These are phyloP conservation scores for Diceros bicornis DNA, from an alignment of 2,797 vertebrate genomes.

Conservation along the genomic window DNA sequence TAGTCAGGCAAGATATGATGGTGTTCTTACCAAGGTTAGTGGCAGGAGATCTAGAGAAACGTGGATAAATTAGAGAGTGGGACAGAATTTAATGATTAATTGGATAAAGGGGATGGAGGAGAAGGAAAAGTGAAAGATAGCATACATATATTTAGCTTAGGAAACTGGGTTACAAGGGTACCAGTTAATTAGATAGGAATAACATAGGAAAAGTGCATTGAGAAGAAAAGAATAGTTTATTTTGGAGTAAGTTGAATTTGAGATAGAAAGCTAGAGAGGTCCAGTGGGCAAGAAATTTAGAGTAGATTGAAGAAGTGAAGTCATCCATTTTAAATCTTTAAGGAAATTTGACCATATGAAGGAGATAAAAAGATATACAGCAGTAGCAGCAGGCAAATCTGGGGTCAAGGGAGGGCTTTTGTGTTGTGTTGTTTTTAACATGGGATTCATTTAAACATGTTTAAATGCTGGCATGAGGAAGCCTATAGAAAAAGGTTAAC, in stretches of 20 bases:
- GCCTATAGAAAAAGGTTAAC: background rate
- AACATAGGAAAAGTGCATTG: background rate
- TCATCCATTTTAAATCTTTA: slow-evolving; percentile 22
- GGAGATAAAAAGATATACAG: background rate
- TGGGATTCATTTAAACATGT: background rate
- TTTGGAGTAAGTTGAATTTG: slow-evolving; percentile 7
- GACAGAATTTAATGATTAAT: slow-evolving; percentile 9
- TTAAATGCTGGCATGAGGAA: slow-evolving; percentile 38
- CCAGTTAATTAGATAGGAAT: background rate
- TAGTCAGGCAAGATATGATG: background rate
- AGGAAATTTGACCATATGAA: background rate
- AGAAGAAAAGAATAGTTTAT: background rate
- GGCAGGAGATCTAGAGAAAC: background rate
- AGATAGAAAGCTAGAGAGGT: background rate
- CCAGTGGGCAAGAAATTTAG: background rate
- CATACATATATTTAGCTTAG: background rate
- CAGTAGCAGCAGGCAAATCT: background rate
- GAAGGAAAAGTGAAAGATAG: slow-evolving; percentile 10
- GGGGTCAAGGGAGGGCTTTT: background rate
- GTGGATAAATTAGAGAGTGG: background rate
- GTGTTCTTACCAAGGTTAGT: background rate
- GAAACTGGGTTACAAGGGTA: background rate
- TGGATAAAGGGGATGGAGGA: background rate
- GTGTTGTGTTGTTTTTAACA: slow-evolving; percentile 5
- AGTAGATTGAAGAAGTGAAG: background rate